Conservation (phyloP, 2,113 vertebrate species). For the Myiopsitta monachus region DNA sequence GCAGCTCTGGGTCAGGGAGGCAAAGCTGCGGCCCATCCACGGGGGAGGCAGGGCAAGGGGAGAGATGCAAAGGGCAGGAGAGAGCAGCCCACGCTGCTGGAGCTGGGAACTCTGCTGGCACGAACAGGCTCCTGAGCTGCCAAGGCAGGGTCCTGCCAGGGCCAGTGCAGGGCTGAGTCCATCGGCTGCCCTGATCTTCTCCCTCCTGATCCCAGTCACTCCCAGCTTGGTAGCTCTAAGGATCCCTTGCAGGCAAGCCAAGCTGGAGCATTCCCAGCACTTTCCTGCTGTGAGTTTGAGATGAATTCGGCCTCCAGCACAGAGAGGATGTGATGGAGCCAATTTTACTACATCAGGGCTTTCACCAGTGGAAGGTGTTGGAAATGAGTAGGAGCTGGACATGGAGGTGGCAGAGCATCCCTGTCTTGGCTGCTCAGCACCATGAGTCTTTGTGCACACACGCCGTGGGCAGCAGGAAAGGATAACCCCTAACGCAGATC, state of each 20-base stretch:
- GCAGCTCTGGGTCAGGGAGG: neutral
- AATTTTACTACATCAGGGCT: neutral
- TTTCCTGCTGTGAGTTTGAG: neutral
- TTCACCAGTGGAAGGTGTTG: neutral
- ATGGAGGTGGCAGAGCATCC: neutral
- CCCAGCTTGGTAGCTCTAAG: neutral
- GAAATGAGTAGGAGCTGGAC: neutral
- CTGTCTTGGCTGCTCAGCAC: neutral
- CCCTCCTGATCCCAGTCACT: neutral
- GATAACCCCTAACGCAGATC: neutral
- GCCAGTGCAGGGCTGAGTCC: neutral
- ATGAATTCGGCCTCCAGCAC: neutral
- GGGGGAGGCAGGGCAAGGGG: neutral
- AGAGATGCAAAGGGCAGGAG: neutral
- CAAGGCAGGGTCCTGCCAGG: rapidly evolving
- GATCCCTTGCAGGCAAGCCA: neutral
- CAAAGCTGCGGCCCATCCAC: neutral
- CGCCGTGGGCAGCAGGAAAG: neutral
- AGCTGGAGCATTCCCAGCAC: neutral
- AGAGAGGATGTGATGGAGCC: neutral
- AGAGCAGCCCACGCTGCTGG: neutral
- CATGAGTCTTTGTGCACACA: rapidly evolving
- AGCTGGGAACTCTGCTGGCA: rapidly evolving
- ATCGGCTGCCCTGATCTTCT: neutral
- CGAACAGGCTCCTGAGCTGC: neutral